phyloP scores from a whole-genome alignment of 2,888 invertebrate genomes.

The Xestia ashworthii region DNA sequence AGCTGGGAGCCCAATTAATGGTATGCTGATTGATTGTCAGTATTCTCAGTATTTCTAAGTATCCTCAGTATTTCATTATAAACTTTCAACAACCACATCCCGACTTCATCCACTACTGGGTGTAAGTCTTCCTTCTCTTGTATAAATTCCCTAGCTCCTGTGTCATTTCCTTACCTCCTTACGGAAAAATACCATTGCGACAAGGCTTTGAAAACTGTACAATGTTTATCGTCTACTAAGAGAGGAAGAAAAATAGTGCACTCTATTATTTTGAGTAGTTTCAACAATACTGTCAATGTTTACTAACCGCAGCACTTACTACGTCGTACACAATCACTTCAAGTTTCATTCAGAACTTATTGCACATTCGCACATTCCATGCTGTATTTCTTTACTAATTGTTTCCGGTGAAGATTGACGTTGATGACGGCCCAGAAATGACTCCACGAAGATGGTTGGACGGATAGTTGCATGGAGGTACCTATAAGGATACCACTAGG shows the following conservation, averaged over 20 bases:
- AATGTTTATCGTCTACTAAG: slow-evolving; percentile 19
- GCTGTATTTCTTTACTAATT: neutral
- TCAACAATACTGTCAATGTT: slow-evolving; percentile 49
- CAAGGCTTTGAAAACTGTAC: slow-evolving; percentile 11
- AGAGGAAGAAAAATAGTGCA: slow-evolving; percentile 23
- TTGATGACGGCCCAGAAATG: neutral
- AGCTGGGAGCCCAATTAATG: neutral
- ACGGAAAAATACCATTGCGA: neutral
- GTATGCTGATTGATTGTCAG: neutral
- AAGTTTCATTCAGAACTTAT: slow-evolving; percentile 25
- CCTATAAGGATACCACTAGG: neutral
- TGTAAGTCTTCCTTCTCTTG: neutral
- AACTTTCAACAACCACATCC: too few species aligned
- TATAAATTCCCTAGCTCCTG: neutral
- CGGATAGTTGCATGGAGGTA: neutral
- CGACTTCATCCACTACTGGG: neutral
- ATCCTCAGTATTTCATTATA: too few species aligned
- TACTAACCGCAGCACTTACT: slow-evolving; percentile 41
- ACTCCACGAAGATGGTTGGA: neutral
- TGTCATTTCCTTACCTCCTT: neutral
- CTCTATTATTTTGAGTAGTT: slow-evolving; percentile 27
- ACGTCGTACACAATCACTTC: slow-evolving; percentile 5
- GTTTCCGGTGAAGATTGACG: neutral
- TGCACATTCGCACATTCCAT: neutral
- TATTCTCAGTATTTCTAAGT: too few species aligned